phyloP scores from a whole-genome alignment of 2,113 vertebrate species.

The Anthoscopus minutus region DNA sequence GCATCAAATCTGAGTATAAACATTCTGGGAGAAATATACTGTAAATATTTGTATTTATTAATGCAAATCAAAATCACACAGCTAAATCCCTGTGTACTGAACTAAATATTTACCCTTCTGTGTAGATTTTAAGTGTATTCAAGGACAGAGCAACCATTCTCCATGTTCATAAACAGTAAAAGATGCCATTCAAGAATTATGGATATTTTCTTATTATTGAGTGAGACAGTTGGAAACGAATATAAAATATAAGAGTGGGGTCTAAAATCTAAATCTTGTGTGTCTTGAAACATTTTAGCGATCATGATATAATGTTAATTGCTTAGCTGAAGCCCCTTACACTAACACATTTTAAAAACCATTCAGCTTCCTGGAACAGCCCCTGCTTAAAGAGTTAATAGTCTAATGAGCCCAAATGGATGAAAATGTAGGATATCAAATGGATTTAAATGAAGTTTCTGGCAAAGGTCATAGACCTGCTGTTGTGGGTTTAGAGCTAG shows the following conservation, averaged over 20 bases:
- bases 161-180: neutral
- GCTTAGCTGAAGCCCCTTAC: neutral
- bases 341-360: neutral
- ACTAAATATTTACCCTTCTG: constrained; percentile 58
- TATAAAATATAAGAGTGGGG: neutral
- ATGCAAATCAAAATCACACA: constrained; percentile 34
- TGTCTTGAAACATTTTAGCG: neutral
- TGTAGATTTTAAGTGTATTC: constrained; percentile 35
- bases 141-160: constrained; percentile 18
- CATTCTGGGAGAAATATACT: neutral
- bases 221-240: neutral
- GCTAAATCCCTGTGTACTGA: neutral
- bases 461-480: neutral
- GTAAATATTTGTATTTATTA: constrained; percentile 64
- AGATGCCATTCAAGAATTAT: neutral
- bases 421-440: neutral
- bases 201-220: neutral
- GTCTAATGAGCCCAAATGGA: neutral
- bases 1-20: constrained; percentile 5
- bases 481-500: no score
- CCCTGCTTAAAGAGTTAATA: neutral
- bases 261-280: neutral
- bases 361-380: neutral
- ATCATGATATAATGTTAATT: neutral
- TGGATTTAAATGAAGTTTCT: neutral